phyloP scores from a whole-genome alignment of 2,113 vertebrate genomes.

The Zosterops pallidus region DNA sequence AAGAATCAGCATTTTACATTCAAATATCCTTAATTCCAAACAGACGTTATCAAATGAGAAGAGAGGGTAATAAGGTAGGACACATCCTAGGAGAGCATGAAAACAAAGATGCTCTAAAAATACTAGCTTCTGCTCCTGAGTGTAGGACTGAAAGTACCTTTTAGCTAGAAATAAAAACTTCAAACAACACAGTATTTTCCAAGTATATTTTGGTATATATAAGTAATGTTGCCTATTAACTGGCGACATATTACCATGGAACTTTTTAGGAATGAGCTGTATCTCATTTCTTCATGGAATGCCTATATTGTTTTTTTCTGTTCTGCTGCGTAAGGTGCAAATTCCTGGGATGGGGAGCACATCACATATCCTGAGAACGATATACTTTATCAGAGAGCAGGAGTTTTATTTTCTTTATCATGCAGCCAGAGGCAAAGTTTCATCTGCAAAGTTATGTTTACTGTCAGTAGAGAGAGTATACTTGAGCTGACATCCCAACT shows the following conservation, averaged over 20 bases:
- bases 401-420: background rate
- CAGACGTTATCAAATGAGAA: background rate
- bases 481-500: slow-evolving; percentile 25
- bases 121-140: background rate
- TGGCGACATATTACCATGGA: background rate
- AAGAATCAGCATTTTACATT: background rate
- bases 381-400: background rate
- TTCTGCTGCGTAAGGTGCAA: background rate
- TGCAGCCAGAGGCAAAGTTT: background rate
- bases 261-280: background rate
- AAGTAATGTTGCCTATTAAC: background rate
- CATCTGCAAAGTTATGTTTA: background rate
- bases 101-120: background rate
- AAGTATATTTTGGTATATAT: background rate
- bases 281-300: background rate
- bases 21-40: background rate
- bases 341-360: background rate
- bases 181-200: background rate
- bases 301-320: background rate
- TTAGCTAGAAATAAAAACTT: background rate
- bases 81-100: background rate
- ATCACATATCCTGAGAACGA: background rate
- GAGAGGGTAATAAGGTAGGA: background rate
- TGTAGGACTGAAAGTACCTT: background rate
- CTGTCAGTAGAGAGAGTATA: background rate